These are phyloP conservation scores for Scaptomyza caliginosa DNA, from an alignment of 2,888 invertebrate genomes.

Conservation along the genomic window DNA sequence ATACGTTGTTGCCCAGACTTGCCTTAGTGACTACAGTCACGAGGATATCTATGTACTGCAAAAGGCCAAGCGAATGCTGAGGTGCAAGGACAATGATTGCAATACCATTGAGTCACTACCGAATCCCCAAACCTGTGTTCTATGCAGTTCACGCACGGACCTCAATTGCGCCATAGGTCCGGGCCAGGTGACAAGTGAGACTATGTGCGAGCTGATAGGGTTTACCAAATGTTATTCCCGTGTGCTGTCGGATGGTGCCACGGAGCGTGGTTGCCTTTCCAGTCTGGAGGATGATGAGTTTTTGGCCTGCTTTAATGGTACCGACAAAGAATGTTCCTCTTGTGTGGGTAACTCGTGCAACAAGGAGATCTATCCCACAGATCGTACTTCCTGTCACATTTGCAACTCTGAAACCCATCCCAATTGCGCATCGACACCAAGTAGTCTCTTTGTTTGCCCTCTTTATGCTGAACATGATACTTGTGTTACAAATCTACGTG, in stretches of 20 bases:
- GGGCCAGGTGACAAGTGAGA: conserved; percentile 34
- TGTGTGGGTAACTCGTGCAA: conserved; percentile 75
- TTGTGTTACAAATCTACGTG: conserved; percentile 72
- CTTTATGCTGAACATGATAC: conserved; percentile 62
- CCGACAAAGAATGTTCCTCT: conserved; percentile 61
- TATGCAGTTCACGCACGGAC: conserved; percentile 81
- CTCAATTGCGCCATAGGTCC: conserved; percentile 69
- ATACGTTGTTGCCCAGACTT: conserved; percentile 61
- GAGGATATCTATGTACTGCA: conserved; percentile 63
- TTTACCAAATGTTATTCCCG: conserved; percentile 78
- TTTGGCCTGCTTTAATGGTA: conserved; percentile 73
- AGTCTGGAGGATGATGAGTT: conserved; percentile 77
- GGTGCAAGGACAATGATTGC: conserved; percentile 73
- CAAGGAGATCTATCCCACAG: conserved; percentile 61
- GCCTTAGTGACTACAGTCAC: conserved; percentile 75
- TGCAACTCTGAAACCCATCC: conserved; percentile 70
- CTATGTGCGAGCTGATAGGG: conserved; percentile 58
- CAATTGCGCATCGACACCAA: conserved; percentile 65
- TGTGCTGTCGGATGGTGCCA: conserved; percentile 73
- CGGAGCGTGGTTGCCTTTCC: conserved; percentile 81
- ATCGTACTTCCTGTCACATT: conserved; percentile 74
- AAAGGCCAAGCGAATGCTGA: conserved; percentile 64
- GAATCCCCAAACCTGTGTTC: conserved; percentile 51
- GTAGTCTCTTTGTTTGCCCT: conserved; percentile 67
- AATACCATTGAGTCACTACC: conserved; percentile 66